Percentiles rank a stretch among this genome's conserved stretches.
Conservation (phyloP, 2,797 vertebrate genomes). For the Chelonia mydas region DNA sequence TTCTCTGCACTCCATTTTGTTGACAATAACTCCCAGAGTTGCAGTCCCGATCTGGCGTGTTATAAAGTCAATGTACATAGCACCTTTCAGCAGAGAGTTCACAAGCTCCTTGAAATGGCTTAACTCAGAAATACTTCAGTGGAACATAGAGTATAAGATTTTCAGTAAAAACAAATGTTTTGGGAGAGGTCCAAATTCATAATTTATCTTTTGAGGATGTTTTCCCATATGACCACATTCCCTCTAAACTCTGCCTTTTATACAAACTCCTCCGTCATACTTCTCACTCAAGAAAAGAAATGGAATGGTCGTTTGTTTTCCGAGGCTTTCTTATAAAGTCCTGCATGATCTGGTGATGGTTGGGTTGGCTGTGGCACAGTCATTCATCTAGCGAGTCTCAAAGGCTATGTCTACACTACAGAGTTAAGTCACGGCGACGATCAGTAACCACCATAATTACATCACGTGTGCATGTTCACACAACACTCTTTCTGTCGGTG, state of each 20-base stretch:
- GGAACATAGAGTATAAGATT: neutral
- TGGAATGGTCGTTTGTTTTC: neutral
- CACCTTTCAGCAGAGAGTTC: neutral
- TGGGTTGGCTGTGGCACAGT: neutral
- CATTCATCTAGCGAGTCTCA: neutral
- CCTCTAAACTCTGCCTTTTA: conserved; percentile 31
- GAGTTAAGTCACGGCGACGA: too few species aligned
- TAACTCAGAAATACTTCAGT: neutral
- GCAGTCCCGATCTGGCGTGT: conserved; percentile 34
- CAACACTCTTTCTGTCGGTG: too few species aligned
- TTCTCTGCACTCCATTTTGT: neutral
- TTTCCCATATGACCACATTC: conserved; percentile 39
- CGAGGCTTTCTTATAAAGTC: neutral
- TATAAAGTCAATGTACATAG: conserved; percentile 37
- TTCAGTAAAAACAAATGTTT: neutral
- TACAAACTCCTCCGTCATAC: neutral
- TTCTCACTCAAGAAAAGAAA: neutral
- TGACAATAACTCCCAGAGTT: conserved; percentile 43
- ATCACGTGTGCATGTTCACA: too few species aligned
- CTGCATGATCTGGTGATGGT: neutral
- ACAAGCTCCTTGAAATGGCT: conserved; percentile 6
- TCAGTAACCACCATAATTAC: too few species aligned
- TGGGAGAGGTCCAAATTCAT: neutral
- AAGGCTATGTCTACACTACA: too few species aligned
- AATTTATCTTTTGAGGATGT: conserved; percentile 34